Evolutionary conservation across 2,113 vertebrate genomes (phyloP), one percentile per base, ranked within the genome.

Genomic region (Centropristis striata): DNA sequence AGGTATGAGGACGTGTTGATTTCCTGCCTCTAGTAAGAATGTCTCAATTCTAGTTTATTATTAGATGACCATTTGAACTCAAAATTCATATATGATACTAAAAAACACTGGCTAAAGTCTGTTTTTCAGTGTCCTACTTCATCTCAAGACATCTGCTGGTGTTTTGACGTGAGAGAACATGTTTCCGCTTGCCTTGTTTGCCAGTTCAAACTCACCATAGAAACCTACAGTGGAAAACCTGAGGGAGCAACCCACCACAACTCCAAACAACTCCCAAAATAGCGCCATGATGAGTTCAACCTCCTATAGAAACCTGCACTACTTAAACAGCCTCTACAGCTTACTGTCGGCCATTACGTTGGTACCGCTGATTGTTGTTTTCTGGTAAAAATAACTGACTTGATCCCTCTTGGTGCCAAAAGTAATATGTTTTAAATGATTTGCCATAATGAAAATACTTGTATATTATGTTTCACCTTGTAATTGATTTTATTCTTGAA

Each of bases 401-500:
- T 27, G 0, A 53, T 55, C 8, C 23, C 23, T 41, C 5, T 55
- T 23, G 9, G 25, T 41, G 27, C 25, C 41, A 16, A 4, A n/a
- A 46, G 20, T 10, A 3, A 58, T 42, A 37, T 61, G 5, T 42
- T 73, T 49, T n/a, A 54, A 42, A 53, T 8, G 2, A 50, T 72
- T 58, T n/a, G n/a, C n/a, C n/a, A 46, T 15, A 9, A 46, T 55
- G 5, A 67, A 39, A 0, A 18, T 14, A 32, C 28, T 36, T 6
- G 27, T 37, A 18, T 8, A 39, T 46, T 37, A 18, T 74, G 13
- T 28, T 41, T 84, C 41, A 95, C 95, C 94, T 87, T 85, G 85
- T 95, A 95, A 54, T 78, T 90, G 20, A 96, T n/a, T n/a, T n/a
- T n/a, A n/a, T n/a, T n/a, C n/a, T n/a, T 93, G 86, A 96, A 96